These are phyloP conservation scores for Corvus moneduloides DNA, from an alignment of 2,113 vertebrate genomes.

Conservation along the genomic window DNA sequence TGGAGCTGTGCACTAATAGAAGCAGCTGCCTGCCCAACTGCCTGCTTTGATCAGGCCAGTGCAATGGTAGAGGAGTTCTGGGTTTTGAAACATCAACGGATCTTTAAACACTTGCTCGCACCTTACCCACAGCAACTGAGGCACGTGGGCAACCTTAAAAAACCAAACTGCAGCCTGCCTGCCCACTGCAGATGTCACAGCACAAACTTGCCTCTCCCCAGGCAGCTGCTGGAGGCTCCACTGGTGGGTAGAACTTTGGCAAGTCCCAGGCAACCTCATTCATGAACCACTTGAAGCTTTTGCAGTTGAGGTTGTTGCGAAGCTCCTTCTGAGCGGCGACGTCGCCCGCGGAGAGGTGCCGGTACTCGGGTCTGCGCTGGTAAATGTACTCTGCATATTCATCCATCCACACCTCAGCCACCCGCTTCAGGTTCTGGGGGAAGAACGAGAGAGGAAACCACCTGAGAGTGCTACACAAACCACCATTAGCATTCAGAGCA, in stretches of 20 bases:
- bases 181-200: not conserved
- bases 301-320: constrained; percentile 84
- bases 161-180: not conserved
- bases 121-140: not conserved
- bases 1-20: not conserved
- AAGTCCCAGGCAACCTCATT: constrained; percentile 94
- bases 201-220: constrained; percentile 90
- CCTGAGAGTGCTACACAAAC: not conserved
- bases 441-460: not conserved
- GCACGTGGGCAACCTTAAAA: not conserved
- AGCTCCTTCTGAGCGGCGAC: constrained; percentile 87
- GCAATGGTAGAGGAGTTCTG: not conserved
- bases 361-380: constrained; percentile 93
- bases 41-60: not conserved
- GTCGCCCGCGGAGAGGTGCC: constrained; percentile 92
- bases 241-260: constrained; percentile 91
- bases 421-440: constrained; percentile 91
- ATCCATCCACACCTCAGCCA: constrained; percentile 99
- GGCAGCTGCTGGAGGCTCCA: constrained; percentile 91
- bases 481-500: constrained; percentile 1
- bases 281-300: constrained; percentile 97
- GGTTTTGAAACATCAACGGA: not conserved
- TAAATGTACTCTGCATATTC: constrained; percentile 95
- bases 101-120: not conserved
- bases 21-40: not conserved